Base-by-base conservation (phyloP, 2,797 vertebrate species). In the Paramormyrops hopkinsi region DNA sequence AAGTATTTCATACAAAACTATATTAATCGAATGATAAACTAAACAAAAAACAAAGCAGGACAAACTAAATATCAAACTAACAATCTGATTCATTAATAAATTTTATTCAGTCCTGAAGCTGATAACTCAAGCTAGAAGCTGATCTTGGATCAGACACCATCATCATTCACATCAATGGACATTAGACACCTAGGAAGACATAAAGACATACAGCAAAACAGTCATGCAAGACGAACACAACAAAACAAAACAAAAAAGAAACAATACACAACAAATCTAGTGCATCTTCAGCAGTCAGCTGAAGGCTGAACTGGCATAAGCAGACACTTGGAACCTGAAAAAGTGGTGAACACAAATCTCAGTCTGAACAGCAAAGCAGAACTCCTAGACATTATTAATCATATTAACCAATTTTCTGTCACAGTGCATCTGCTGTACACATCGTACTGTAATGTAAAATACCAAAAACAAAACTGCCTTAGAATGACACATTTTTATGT, bases 361-460 rank as follows among this genome's bases (percentile, higher is more conserved):
- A 94, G 92, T 92, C 93, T 93, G 90, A 48, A 83, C 46, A 89
- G 73, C 82, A 88, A 76, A 91, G 91, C 90, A 89, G 92, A 94
- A 93, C 90, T 93, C 90, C 90, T 90, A 90, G 14, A 59, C 69
- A 87, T 76, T 86, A 82, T 19, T 87, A 6, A 83, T 19, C 33
- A 59, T 41, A 73, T 73, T 33, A 14, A 84, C 11, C 9, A 1
- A 53, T 29, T 88, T 22, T 48, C n/a, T 88, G 11, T 14, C 65
- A 73, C 4, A 5, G 29, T 33, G 29, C 65, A 73, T 33, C 65
- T 5, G 12, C 12, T 48, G 17, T 44, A 46, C 83, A 7, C 50
- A 85, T 85, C 12, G 54, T 19, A 86, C 22, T 33, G 25, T 37
- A 53, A 46, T 46, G 14, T 8, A 79, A 41, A 79, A 41, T 19